phyloP scores from a whole-genome alignment of 1,140 invertebrate genomes.

The Bombus haemorrhoidalis region DNA sequence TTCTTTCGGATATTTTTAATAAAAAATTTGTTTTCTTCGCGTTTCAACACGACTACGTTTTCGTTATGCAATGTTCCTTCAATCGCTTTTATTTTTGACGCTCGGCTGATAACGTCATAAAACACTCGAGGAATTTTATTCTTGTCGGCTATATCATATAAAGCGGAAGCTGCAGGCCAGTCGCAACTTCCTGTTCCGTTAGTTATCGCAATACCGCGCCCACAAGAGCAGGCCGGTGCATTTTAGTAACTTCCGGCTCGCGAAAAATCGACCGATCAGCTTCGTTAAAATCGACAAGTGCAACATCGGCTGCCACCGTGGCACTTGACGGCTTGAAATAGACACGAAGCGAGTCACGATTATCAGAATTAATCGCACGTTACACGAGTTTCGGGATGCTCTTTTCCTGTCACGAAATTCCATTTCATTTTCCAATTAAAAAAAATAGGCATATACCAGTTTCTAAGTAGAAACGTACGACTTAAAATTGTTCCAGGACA shows the following conservation, averaged over 20 bases:
- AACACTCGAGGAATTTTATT: constrained; percentile 9
- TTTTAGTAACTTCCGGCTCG: constrained; percentile 18
- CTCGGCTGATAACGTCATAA: not conserved
- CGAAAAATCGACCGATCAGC: constrained; percentile 27
- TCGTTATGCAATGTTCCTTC: not conserved
- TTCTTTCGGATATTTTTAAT: not conserved
- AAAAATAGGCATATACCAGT: not conserved
- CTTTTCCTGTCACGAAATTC: not conserved
- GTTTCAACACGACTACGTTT: not conserved
- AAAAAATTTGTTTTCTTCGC: not conserved
- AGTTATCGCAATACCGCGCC: constrained; percentile 46
- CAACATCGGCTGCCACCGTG: not conserved
- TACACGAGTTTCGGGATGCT: not conserved
- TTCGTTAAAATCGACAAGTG: constrained; percentile 26
- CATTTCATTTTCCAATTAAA: not conserved
- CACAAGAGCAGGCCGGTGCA: not conserved
- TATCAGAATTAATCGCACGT: constrained; percentile 27
- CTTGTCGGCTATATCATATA: not conserved
- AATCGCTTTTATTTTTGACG: not conserved
- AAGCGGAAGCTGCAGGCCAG: constrained; percentile 18
- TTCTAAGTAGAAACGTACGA: not conserved
- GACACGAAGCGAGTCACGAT: not conserved
- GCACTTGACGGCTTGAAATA: constrained; percentile 3
- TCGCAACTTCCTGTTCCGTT: constrained; percentile 46
- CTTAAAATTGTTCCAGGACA: not conserved